A percentile compares a stretch with the other conserved stretches of the same genome.
phyloP scores from a whole-genome alignment of 2,888 invertebrate genomes.

The Ditylenchus weischeri region DNA sequence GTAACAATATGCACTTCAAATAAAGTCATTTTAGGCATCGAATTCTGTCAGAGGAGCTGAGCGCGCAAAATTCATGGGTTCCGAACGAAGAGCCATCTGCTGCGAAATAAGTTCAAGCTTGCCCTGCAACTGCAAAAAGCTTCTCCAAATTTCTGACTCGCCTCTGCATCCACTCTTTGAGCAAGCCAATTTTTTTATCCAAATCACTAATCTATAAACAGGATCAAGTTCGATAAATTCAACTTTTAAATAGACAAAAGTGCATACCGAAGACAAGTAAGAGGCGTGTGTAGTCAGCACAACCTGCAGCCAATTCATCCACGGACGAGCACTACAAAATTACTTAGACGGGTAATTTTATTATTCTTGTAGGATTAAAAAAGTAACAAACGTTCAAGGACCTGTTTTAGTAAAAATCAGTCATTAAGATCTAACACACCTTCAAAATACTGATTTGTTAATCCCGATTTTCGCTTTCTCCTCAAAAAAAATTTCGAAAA shows the following conservation, averaged over 20 bases:
- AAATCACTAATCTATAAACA: constrained; percentile 11
- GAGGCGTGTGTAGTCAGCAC: constrained; percentile 10
- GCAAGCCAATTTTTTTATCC: constrained; percentile 4
- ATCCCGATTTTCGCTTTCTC: no score
- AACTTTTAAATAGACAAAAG: background rate
- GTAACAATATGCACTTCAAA: no score
- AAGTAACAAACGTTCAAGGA: no score
- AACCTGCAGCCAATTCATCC: constrained; percentile 18
- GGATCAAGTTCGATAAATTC: background rate
- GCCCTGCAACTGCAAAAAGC: constrained; percentile 17
- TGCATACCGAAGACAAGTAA: constrained; percentile 12
- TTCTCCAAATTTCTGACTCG: constrained; percentile 16
- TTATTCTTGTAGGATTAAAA: no score
- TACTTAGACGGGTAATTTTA: background rate
- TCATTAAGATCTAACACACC: no score
- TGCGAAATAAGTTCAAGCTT: constrained; percentile 18
- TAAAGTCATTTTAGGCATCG: background rate
- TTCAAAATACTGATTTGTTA: no score
- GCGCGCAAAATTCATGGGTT: background rate
- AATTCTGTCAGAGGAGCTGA: background rate
- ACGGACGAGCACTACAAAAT: background rate
- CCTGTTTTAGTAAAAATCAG: no score
- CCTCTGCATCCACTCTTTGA: constrained; percentile 18
- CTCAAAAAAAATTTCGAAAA: no score
- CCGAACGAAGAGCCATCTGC: constrained; percentile 9